Percentiles rank a stretch among this genome's conserved stretches.
Evolutionary conservation across 2,888 invertebrate species (phyloP).

Genomic region (Ecliptopera silaceata): DNA sequence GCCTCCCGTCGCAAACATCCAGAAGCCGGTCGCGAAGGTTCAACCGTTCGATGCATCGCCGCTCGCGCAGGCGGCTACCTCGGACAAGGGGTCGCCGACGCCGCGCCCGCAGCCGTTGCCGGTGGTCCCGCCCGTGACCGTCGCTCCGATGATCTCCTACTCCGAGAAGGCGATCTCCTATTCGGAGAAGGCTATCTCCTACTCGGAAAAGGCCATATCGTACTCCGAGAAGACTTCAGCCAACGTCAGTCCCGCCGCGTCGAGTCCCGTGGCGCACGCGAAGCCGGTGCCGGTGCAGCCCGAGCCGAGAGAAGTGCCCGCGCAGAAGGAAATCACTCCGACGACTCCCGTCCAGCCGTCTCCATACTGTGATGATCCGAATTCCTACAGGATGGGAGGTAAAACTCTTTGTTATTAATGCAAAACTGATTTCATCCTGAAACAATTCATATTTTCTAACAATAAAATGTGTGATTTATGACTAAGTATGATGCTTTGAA

Average conservation of each 20-base stretch:
- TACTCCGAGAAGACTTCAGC: conserved; percentile 59
- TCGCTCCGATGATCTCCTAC: conserved; percentile 31
- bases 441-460: too few species aligned
- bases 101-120: conserved; percentile 41
- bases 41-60: conserved; percentile 83
- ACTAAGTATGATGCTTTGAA: background rate
- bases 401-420: conserved; percentile 45
- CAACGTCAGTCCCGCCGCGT: conserved; percentile 54
- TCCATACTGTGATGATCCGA: conserved; percentile 85
- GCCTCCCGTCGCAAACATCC: conserved; percentile 59
- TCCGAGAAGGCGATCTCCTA: conserved; percentile 49
- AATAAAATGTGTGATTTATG: too few species aligned
- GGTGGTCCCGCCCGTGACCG: conserved; percentile 39
- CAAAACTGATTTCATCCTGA: too few species aligned
- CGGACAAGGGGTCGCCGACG: conserved; percentile 56
- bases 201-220: conserved; percentile 45
- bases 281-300: conserved; percentile 43
- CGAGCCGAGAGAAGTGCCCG: conserved; percentile 33
- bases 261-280: conserved; percentile 41
- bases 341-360: conserved; percentile 69
- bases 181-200: conserved; percentile 49
- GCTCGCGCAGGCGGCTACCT: conserved; percentile 46
- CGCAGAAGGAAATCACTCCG: conserved; percentile 59
- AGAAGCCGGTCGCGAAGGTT: conserved; percentile 85
- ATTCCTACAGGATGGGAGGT: conserved; percentile 88